phyloP scores from a whole-genome alignment of 2,113 vertebrate genomes.

The Silurus glanis region DNA sequence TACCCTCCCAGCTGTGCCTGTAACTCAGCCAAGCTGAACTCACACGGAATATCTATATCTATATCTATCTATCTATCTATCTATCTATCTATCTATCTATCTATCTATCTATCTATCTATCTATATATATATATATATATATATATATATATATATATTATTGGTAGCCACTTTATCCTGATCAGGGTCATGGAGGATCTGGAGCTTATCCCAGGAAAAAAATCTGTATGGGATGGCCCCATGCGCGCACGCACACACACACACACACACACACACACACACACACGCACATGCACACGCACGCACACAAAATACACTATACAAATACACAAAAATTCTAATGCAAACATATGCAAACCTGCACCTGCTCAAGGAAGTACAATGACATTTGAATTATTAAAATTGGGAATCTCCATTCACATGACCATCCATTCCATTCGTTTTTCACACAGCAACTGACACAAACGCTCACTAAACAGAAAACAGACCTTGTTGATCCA shows the following conservation, averaged over 20 bases:
- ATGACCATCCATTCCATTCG: too few species aligned
- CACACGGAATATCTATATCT: background rate
- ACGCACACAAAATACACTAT: background rate
- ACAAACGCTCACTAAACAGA: background rate
- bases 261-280: background rate
- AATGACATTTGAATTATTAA: conserved; percentile 21
- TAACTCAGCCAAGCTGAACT: conserved; percentile 32
- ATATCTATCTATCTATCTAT: background rate
- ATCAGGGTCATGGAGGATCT: background rate
- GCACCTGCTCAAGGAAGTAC: conserved; percentile 32
- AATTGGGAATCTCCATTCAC: background rate
- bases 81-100: background rate
- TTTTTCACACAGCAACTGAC: background rate
- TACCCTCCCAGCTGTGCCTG: conserved; percentile 48
- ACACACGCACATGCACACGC: background rate
- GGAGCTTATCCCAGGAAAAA: background rate
- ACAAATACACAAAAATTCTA: too few species aligned
- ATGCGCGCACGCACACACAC: background rate
- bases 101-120: too few species aligned
- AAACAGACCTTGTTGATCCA: conserved; percentile 8
- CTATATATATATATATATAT: background rate
- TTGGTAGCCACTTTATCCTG: background rate
- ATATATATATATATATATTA: background rate
- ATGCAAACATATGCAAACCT: conserved; percentile 41
- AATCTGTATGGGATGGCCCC: background rate